These are phyloP conservation scores for Rhamnusium bicolor DNA, from an alignment of 2,888 invertebrate genomes.

Conservation along the genomic window DNA sequence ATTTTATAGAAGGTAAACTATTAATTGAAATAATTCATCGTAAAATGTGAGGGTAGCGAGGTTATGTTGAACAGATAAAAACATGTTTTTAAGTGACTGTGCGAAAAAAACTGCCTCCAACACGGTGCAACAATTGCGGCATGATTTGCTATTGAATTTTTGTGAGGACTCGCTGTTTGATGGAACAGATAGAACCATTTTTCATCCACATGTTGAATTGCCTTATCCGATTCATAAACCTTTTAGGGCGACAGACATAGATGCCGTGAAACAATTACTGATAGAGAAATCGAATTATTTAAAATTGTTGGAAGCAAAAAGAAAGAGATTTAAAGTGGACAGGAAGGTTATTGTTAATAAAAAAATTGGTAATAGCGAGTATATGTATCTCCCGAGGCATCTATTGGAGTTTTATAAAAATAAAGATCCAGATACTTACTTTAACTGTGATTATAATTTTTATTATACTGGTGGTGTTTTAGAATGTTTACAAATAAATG, in stretches of 20 bases:
- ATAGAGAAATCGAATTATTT: slow-evolving; percentile 42
- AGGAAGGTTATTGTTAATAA: slow-evolving; percentile 39
- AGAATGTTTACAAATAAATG: slow-evolving; percentile 43
- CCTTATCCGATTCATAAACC: slow-evolving; percentile 52
- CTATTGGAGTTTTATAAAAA: slow-evolving; percentile 48
- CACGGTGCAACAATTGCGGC: slow-evolving; percentile 33
- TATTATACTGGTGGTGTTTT: slow-evolving; percentile 54
- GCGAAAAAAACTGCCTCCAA: background rate
- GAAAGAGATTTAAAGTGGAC: slow-evolving; percentile 34
- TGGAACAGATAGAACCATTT: slow-evolving; percentile 44
- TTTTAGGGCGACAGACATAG: slow-evolving; percentile 30
- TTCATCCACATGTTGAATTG: slow-evolving; percentile 41
- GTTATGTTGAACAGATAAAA: background rate
- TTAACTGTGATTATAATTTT: slow-evolving; percentile 50
- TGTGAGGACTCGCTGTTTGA: slow-evolving; percentile 49
- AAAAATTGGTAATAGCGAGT: slow-evolving; percentile 32
- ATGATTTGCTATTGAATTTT: slow-evolving; percentile 50
- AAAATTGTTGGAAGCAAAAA: slow-evolving; percentile 33
- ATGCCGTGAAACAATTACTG: slow-evolving; percentile 40
- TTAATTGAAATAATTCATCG: no score
- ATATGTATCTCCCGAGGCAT: slow-evolving; percentile 47
- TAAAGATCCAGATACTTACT: slow-evolving; percentile 47
- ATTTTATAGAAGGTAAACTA: no score
- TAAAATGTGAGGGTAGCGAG: no score
- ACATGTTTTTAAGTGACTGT: background rate